phyloP scores from a whole-genome alignment of 2,113 vertebrate species.

The Galemys pyrenaicus region DNA sequence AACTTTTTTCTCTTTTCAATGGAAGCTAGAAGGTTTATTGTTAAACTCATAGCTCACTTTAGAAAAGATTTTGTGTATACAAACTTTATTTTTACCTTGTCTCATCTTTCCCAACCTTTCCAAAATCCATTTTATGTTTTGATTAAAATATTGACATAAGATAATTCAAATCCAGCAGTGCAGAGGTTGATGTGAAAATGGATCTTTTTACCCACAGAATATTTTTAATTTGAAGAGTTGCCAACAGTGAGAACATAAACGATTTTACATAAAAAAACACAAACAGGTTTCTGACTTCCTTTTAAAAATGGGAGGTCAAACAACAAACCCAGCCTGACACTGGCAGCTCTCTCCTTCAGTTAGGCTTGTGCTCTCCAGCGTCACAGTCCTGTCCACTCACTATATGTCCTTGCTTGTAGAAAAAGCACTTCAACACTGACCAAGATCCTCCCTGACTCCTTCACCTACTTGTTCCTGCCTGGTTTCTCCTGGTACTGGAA shows the following conservation, averaged over 20 bases:
- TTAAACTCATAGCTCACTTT: background rate
- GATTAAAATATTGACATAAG: background rate
- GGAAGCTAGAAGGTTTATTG: background rate
- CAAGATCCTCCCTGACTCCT: background rate
- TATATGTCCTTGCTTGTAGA: background rate
- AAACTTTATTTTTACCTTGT: slow-evolving; percentile 2
- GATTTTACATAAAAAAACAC: background rate
- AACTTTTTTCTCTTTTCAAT: background rate
- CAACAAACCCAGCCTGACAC: background rate
- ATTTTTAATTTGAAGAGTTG: slow-evolving; percentile 9
- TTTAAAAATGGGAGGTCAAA: background rate
- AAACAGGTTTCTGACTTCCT: background rate
- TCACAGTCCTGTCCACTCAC: background rate
- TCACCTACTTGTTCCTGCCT: background rate
- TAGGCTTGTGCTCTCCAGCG: background rate
- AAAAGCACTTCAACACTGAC: background rate
- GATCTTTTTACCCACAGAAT: background rate
- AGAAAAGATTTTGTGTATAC: slow-evolving; percentile 12
- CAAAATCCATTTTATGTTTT: background rate
- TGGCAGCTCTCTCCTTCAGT: background rate
- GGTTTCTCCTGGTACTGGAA: background rate
- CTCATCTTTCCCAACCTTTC: background rate
- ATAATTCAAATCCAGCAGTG: slow-evolving; percentile 19
- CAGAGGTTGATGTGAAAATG: background rate
- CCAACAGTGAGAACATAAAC: slow-evolving; percentile 9